Base-by-base conservation (phyloP, 2,113 vertebrate genomes). In the Misgurnus mizolepis region DNA sequence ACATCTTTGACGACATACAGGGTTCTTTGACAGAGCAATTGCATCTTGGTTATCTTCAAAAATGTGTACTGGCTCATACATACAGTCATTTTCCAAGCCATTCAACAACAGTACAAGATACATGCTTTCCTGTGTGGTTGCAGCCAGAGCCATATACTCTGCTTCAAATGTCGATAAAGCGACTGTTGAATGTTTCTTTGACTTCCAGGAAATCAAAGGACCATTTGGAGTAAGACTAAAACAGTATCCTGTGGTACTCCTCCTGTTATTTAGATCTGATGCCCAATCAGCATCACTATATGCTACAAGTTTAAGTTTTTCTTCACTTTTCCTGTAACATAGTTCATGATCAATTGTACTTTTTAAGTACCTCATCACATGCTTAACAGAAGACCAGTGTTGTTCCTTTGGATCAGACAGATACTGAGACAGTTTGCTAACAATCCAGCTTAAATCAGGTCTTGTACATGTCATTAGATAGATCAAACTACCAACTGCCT, bases 211-310 rank as follows among this genome's bases (percentile, higher is more conserved):
- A 56, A 78, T 41, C 4, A 70, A 2, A 15, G 67, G 65, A 11
- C 53, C 49, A 22, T 58, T 11, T 55, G 67, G 43, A 12, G 45
- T 62, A 15, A 85, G 62, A 47, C 72, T 80, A 34, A 80, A 77
- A 67, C 67, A 73, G 58, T 86, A 86, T 1, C 71, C 80, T 62
- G 80, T 82, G 9, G 64, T 82, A 39, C 77, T 85, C 12, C 43
- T 18, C 41, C 80, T 71, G 40, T 76, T 67, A 15, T 68, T 67
- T 64, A 41, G 3, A 66, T 43, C 56, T 8, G 67, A 80, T 27
- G 43, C 60, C 80, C 78, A 80, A 41, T 80, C 78, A 64, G 80
- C 22, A 83, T 83, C 78, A 80, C 64, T 80, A 58, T 62, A 86
- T 53, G 55, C 84, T 11, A 62, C 56, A 61, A 84, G 67, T 39